Conservation (phyloP, 2,113 vertebrate genomes). For the Pristiophorus japonicus region DNA sequence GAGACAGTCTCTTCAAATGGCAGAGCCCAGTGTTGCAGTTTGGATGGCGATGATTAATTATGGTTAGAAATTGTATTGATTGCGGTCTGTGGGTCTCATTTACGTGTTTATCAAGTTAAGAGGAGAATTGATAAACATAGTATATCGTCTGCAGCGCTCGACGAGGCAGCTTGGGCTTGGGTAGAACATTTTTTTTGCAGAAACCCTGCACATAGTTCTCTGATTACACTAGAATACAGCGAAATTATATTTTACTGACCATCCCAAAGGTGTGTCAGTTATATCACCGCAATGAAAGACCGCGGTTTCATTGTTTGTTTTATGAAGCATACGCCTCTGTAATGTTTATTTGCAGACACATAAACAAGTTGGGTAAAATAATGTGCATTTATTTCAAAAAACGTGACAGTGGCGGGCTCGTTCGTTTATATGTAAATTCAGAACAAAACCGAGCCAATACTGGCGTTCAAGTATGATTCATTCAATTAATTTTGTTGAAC, state of each 20-base stretch:
- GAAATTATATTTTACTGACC: conserved; percentile 1
- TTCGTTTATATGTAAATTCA: conserved; percentile 21
- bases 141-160: not conserved
- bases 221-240: not conserved
- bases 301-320: conserved; percentile 13
- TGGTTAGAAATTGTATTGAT: conserved; percentile 17
- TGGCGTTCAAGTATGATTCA: not conserved
- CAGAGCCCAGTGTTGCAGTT: not conserved
- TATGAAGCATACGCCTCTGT: not conserved
- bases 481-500: not conserved
- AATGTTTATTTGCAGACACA: not conserved
- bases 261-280: not conserved
- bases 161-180: not conserved
- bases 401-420: not conserved
- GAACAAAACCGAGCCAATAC: conserved; percentile 6
- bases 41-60: not conserved
- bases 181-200: not conserved
- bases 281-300: not conserved
- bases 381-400: not conserved
- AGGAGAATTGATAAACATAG: conserved; percentile 11
- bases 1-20: not conserved
- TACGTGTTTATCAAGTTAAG: conserved; percentile 21
- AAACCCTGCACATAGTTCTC: not conserved
- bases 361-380: not conserved
- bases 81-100: conserved; percentile 3